Conservation (phyloP, 2,797 vertebrate species). For the Epinephelus awoara region DNA sequence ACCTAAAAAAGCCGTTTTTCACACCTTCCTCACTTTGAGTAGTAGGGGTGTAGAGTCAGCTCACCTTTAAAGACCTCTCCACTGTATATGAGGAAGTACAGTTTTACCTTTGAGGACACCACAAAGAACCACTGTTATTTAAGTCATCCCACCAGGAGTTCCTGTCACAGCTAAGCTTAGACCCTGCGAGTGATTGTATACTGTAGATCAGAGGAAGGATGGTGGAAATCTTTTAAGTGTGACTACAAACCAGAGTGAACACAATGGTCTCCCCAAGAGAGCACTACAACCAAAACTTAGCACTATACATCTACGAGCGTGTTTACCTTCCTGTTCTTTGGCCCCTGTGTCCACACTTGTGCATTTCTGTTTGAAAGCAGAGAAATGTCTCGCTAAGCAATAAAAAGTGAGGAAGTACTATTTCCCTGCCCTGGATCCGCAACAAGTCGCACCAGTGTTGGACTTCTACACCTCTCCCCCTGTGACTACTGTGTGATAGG, state of each 20-base stretch:
- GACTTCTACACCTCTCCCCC: constrained; percentile 32
- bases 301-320: not conserved
- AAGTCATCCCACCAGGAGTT: constrained; percentile 65
- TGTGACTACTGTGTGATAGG: constrained; percentile 42
- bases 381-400: constrained; percentile 1
- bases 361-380: constrained; percentile 24
- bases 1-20: no score
- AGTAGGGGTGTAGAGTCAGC: not conserved
- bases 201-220: constrained; percentile 72
- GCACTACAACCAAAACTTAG: not conserved
- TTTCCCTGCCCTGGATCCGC: constrained; percentile 18
- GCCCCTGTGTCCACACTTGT: not conserved
- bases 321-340: constrained; percentile 24
- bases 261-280: constrained; percentile 64
- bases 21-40: not conserved
- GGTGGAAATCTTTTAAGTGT: constrained; percentile 76
- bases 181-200: constrained; percentile 46
- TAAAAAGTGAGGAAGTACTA: constrained; percentile 27
- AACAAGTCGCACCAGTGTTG: constrained; percentile 17
- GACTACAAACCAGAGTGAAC: constrained; percentile 49
- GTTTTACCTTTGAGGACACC: constrained; percentile 49
- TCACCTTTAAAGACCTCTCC: constrained; percentile 27
- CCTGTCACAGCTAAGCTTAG: constrained; percentile 57
- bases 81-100: constrained; percentile 45
- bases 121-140: constrained; percentile 63